Percentiles rank a stretch among this genome's conserved stretches.
These are phyloP conservation scores for Mugil cephalus DNA, from an alignment of 2,113 vertebrate species.

Conservation along the genomic window DNA sequence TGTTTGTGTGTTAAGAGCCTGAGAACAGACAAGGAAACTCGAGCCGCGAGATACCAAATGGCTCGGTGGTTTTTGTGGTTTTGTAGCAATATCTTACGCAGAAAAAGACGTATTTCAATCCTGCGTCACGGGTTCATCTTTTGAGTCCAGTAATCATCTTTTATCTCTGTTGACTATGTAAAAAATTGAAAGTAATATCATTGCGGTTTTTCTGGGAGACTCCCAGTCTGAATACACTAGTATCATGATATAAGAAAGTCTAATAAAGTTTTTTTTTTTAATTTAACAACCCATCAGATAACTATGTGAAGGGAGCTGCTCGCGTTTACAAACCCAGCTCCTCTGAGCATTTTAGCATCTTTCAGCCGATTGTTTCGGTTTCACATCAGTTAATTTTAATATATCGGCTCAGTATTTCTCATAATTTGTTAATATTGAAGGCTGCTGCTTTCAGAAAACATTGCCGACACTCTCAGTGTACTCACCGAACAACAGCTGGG, in stretches of 20 bases:
- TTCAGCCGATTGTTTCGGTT: constrained; percentile 12
- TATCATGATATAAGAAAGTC: too few species aligned
- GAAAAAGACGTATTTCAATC: neutral
- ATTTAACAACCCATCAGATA: neutral
- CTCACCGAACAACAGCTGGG: too few species aligned
- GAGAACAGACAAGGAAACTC: constrained; percentile 29
- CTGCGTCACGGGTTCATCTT: too few species aligned
- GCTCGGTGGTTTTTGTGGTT: constrained; percentile 3
- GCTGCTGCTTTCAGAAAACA: too few species aligned
- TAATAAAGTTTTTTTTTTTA: too few species aligned
- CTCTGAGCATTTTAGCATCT: neutral
- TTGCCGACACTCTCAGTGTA: too few species aligned
- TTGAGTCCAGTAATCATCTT: too few species aligned
- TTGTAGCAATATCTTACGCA: neutral
- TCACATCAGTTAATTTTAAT: neutral
- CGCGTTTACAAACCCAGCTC: too few species aligned
- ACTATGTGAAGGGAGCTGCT: too few species aligned
- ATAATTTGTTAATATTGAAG: too few species aligned
- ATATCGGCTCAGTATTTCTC: neutral
- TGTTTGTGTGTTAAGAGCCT: constrained; percentile 50
- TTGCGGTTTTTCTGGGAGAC: too few species aligned
- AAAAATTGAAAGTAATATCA: neutral
- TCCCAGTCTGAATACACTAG: neutral
- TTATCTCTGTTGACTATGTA: neutral
- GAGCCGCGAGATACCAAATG: constrained; percentile 14